Conservation (phyloP, 2,797 vertebrate species). For the Poeciliopsis paucimaculata region DNA sequence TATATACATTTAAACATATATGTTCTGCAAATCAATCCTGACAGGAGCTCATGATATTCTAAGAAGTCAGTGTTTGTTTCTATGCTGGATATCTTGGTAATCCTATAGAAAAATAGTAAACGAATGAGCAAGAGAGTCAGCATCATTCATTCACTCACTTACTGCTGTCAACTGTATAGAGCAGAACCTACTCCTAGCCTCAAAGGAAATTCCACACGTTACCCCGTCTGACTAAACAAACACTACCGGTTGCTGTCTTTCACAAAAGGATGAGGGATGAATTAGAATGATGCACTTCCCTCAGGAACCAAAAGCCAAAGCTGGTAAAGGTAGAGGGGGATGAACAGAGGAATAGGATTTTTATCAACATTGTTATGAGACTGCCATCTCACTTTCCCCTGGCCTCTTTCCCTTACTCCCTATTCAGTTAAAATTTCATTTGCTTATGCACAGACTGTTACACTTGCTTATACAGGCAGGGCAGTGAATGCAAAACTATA, state of each 20-base stretch:
- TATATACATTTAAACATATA: neutral
- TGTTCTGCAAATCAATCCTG: conserved; percentile 2
- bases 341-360: conserved; percentile 62
- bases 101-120: conserved; percentile 20
- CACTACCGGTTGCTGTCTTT: conserved; percentile 49
- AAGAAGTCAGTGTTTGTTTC: neutral
- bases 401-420: conserved; percentile 47
- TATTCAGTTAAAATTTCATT: conserved; percentile 54
- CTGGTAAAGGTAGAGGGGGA: conserved; percentile 36
- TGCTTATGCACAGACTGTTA: conserved; percentile 61
- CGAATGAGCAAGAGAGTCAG: conserved; percentile 13
- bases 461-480: conserved; percentile 42
- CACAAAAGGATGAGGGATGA: conserved; percentile 57
- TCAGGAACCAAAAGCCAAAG: conserved; percentile 44
- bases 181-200: conserved; percentile 55
- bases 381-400: conserved; percentile 40
- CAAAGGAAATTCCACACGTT: conserved; percentile 66
- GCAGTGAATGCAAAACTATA: conserved; percentile 55
- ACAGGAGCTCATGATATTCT: neutral
- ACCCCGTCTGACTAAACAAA: conserved; percentile 71
- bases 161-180: conserved; percentile 46
- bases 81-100: conserved; percentile 1
- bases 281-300: conserved; percentile 69
- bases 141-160: conserved; percentile 39
- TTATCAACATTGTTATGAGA: conserved; percentile 68